Evolutionary conservation across 2,888 invertebrate genomes (phyloP).

Genomic region (Limenitis arthemis): DNA sequence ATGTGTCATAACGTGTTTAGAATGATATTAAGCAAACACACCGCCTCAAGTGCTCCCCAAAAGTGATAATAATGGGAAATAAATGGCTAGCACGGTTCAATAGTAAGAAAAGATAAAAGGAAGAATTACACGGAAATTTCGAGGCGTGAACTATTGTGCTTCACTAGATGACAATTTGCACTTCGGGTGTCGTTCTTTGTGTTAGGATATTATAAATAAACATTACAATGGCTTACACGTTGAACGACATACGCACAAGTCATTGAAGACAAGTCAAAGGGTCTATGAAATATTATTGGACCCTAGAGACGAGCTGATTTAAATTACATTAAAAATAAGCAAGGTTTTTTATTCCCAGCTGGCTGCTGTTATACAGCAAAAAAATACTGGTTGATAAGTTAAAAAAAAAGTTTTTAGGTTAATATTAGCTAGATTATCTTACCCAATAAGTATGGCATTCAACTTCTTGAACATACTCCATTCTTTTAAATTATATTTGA

Average conservation of each 20-base stretch:
- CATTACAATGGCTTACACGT: constrained; percentile 45
- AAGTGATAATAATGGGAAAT: constrained; percentile 60
- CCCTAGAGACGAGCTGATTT: constrained; percentile 31
- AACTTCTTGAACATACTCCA: too few relatives aligned
- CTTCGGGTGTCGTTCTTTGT: constrained; percentile 53
- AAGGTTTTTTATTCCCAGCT: background rate
- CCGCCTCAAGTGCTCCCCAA: constrained; percentile 52
- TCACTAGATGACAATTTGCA: constrained; percentile 67
- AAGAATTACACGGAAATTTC: constrained; percentile 67
- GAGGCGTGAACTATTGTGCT: constrained; percentile 58
- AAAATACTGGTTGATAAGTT: too few relatives aligned
- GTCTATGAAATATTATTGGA: constrained; percentile 6
- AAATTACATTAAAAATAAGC: constrained; percentile 17
- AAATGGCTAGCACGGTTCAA: constrained; percentile 65
- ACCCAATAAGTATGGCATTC: too few relatives aligned
- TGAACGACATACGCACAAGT: constrained; percentile 42
- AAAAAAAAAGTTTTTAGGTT: too few relatives aligned
- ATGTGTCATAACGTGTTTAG: background rate
- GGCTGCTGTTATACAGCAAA: background rate
- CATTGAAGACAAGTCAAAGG: constrained; percentile 32
- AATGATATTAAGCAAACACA: constrained; percentile 37
- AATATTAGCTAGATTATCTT: too few relatives aligned
- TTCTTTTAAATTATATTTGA: background rate
- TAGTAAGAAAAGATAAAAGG: constrained; percentile 56
- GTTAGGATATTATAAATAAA: constrained; percentile 58